A percentile compares a stretch with the other conserved stretches of the same genome.
Evolutionary conservation across 2,888 invertebrate genomes (phyloP).

Genomic region (Carterocephalus palaemon): DNA sequence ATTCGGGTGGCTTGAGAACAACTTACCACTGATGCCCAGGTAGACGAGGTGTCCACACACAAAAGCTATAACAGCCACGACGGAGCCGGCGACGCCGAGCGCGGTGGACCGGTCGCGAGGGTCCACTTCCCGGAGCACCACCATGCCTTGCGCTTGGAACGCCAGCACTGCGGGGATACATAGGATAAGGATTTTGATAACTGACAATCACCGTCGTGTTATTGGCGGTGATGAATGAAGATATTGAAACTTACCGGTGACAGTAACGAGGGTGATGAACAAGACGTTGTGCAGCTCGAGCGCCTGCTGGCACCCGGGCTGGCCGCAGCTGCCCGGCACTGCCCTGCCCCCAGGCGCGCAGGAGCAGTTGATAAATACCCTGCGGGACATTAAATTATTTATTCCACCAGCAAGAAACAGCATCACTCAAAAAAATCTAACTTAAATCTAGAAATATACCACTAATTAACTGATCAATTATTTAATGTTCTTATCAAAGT

Average conservation of each 20-base stretch:
- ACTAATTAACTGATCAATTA: no score
- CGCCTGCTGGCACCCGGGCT: slow-evolving; percentile 2
- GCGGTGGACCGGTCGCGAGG: slow-evolving; percentile 26
- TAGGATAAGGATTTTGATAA: no score
- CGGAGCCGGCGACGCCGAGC: slow-evolving; percentile 26
- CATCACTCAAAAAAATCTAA: no score
- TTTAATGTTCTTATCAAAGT: no score
- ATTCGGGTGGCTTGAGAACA: no score
- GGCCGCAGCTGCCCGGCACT: slow-evolving; percentile 26
- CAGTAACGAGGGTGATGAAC: slow-evolving; percentile 26
- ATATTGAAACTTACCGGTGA: slow-evolving; percentile 26
- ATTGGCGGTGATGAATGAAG: background rate
- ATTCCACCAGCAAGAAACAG: no score
- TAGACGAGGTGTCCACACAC: slow-evolving; percentile 27
- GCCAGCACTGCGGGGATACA: slow-evolving; percentile 32
- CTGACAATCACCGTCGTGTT: no score
- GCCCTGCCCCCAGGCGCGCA: slow-evolving; percentile 28
- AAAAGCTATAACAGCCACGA: slow-evolving; percentile 26
- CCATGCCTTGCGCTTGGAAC: slow-evolving; percentile 25
- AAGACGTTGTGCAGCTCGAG: slow-evolving; percentile 30
- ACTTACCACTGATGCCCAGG: slow-evolving; percentile 49
- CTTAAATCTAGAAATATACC: no score
- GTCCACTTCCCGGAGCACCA: slow-evolving; percentile 28
- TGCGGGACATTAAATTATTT: no score
- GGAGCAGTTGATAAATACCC: slow-evolving; percentile 33